Percentiles rank a stretch among this genome's conserved stretches.
phyloP scores from a whole-genome alignment of 2,113 vertebrate species.

The Falco punctatus region DNA sequence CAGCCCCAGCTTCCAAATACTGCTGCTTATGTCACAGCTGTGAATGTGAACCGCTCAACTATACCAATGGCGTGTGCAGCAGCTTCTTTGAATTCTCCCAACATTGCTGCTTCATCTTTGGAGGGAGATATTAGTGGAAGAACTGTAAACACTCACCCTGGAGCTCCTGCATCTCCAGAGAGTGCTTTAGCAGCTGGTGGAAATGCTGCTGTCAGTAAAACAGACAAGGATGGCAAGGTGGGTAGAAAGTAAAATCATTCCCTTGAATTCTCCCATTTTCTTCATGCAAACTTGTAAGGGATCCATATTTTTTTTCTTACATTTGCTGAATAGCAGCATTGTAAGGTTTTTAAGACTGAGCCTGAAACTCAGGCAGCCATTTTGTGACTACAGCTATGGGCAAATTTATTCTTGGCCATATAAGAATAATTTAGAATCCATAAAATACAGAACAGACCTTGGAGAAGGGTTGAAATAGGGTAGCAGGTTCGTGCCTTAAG shows the following conservation, averaged over 20 bases:
- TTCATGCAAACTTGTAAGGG: not conserved
- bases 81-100: slow-evolving; percentile 82
- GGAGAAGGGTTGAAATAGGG: not conserved
- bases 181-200: slow-evolving; percentile 71
- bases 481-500: not conserved
- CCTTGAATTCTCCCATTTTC: not conserved
- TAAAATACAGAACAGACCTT: not conserved
- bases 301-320: not conserved
- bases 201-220: slow-evolving; percentile 72
- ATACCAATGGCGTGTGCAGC: slow-evolving; percentile 84
- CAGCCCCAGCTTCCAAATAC: slow-evolving; percentile 64
- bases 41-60: slow-evolving; percentile 67
- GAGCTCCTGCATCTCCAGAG: slow-evolving; percentile 74
- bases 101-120: slow-evolving; percentile 77
- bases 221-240: slow-evolving; percentile 93
- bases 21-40: slow-evolving; percentile 68
- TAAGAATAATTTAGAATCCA: not conserved
- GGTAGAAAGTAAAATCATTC: not conserved
- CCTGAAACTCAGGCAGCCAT: not conserved
- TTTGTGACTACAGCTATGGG: not conserved
- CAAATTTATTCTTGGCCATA: not conserved
- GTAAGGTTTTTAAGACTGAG: not conserved
- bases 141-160: slow-evolving; percentile 68
- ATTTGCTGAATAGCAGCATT: not conserved
- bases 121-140: slow-evolving; percentile 82